Conservation (phyloP, 64 coral and sea anemone genomes). For the Stichodactyla helianthus region DNA sequence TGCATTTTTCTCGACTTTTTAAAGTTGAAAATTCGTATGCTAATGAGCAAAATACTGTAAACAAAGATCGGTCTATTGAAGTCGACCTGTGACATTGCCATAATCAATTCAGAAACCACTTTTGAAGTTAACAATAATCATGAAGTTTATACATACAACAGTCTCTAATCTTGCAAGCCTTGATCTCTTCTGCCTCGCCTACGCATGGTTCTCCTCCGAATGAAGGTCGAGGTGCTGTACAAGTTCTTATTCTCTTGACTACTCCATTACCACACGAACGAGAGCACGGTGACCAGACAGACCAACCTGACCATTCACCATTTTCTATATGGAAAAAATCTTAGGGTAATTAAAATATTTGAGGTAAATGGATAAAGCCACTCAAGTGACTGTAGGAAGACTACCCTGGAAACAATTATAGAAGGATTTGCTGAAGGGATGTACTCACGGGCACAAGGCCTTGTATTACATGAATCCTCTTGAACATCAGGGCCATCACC, state of each 20-base stretch:
- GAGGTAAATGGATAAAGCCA: not conserved
- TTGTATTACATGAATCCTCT: constrained; percentile 75
- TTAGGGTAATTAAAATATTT: not conserved
- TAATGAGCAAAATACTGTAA: too few relatives aligned
- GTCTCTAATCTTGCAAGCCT: constrained; percentile 91
- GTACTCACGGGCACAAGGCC: constrained; percentile 88
- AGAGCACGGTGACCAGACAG: constrained; percentile 84
- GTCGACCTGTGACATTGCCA: too few relatives aligned
- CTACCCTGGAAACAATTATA: not conserved
- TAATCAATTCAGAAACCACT: too few relatives aligned
- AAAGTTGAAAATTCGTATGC: too few relatives aligned
- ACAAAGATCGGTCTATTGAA: too few relatives aligned
- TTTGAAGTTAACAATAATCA: not conserved
- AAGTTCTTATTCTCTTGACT: constrained; percentile 67
- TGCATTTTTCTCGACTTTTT: too few relatives aligned
- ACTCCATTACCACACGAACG: constrained; percentile 82
- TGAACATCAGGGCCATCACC: constrained; percentile 58
- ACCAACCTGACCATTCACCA: constrained; percentile 97
- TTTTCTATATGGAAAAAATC: constrained; percentile 40
- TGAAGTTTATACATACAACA: constrained; percentile 67
- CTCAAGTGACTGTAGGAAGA: too few relatives aligned
- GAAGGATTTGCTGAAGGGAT: not conserved
- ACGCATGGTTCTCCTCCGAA: constrained; percentile 72
- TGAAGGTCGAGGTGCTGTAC: constrained; percentile 71
- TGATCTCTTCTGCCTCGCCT: constrained; percentile 73